Percentiles rank a stretch among this genome's conserved stretches.
Conservation (phyloP, 1,140 invertebrate species). For the Telenomus remus region DNA sequence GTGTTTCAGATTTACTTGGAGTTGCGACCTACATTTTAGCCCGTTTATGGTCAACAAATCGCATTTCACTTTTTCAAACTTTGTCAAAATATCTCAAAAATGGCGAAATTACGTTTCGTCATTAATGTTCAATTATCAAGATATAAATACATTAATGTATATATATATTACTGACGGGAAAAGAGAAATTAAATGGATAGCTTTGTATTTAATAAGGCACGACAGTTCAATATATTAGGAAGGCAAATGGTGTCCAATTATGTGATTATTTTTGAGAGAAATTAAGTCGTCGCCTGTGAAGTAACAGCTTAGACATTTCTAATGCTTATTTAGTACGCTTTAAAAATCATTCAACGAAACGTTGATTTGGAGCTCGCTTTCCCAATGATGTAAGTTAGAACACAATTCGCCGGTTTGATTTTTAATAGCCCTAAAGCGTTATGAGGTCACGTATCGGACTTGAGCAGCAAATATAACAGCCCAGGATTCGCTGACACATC, state of each 20-base stretch:
- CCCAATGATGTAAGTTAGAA: neutral
- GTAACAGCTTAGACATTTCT: too few species aligned
- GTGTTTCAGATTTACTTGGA: constrained; percentile 19
- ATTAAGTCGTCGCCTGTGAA: too few species aligned
- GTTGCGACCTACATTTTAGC: constrained; percentile 39
- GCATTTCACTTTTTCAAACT: constrained; percentile 24
- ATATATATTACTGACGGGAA: too few species aligned
- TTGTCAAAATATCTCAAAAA: constrained; percentile 1
- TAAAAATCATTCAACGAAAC: constrained; percentile 6
- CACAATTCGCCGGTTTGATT: too few species aligned
- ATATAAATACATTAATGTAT: too few species aligned
- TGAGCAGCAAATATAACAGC: constrained; percentile 16
- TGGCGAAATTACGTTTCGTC: too few species aligned
- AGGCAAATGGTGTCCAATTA: too few species aligned
- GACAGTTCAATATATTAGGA: too few species aligned
- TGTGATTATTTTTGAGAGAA: too few species aligned
- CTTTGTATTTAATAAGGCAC: too few species aligned
- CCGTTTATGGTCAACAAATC: constrained; percentile 35
- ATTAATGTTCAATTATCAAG: too few species aligned
- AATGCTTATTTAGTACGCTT: neutral
- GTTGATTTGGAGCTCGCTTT: constrained; percentile 10
- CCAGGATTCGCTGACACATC: constrained; percentile 1
- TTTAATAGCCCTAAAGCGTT: neutral
- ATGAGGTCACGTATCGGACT: constrained; percentile 18
- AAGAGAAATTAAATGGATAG: too few species aligned